Evolutionary conservation across 2,888 invertebrate genomes (phyloP), one percentile per base, ranked within the genome.

Genomic region (Seira sanloemensis): DNA sequence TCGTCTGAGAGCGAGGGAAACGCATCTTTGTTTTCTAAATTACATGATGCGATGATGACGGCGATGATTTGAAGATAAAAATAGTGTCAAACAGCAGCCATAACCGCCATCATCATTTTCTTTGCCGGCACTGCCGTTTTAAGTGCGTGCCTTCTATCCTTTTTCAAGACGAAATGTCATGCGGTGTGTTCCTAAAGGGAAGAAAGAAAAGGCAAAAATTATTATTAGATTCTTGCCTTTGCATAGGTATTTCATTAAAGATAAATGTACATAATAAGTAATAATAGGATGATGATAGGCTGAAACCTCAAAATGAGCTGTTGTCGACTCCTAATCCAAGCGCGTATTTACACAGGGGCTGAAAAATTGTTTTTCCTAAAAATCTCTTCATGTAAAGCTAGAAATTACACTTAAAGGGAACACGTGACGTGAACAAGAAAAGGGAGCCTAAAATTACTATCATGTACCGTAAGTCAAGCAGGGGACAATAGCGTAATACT

Each of bases 11-110:
- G n/a, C n/a, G n/a, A n/a, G 58, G 2, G 58, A 4, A 58, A 58
- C n/a, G 58, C 58, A 58, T 58, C 58, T 58, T 58, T 58, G 58
- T 58, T 58, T 58, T 58, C 58, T 58, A 58, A 58, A 58, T 58
- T 58, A 18, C 18, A 58, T 58, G 58, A 18, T 58, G 58, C n/a
- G 58, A 58, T 58, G 58, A 58, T 58, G 58, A 58, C 58, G n/a
- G 58, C n/a, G 58, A 58, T 58, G 58, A 58, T 58, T 58, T 58
- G 58, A 18, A 16, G 58, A 58, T 58, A 58, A 58, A 58, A 58
- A 58, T 58, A 58, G 58, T 58, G 58, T n/a, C 58, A 58, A 58
- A 58, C 18, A 9, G 7, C 18, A 58, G n/a, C 58, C 58, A 58
- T 58, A 58, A 58, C 58, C 58, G n/a, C 58, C 58, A n/a, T 58